phyloP scores from a whole-genome alignment of 92 coral and sea anemone species.

The Porites lobata region DNA sequence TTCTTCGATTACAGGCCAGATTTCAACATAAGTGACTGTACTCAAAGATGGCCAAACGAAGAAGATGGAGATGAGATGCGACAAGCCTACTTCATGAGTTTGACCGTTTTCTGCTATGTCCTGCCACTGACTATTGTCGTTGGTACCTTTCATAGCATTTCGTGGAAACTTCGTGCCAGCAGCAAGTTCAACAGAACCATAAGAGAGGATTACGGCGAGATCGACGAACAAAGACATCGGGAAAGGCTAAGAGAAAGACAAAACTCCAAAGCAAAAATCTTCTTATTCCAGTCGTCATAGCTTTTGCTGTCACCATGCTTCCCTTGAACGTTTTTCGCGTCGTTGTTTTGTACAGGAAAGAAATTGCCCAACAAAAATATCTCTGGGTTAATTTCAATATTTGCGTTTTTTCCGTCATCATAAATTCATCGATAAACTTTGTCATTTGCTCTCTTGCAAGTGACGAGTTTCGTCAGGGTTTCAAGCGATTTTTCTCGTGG shows the following conservation, averaged over 20 bases:
- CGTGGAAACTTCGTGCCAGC: conserved; percentile 59
- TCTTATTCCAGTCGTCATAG: conserved; percentile 71
- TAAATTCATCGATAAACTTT: conserved; percentile 63
- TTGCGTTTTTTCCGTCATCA: conserved; percentile 37
- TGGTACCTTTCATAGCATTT: conserved; percentile 56
- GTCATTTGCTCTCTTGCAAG: conserved; percentile 67
- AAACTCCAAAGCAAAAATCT: conserved; percentile 70
- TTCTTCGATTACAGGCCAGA: conserved; percentile 47
- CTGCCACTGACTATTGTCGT: conserved; percentile 67
- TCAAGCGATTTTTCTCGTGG: conserved; percentile 17
- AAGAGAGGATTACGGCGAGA: conserved; percentile 14
- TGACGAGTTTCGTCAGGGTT: conserved; percentile 58
- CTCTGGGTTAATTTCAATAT: conserved; percentile 64
- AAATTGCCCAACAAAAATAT: conserved; percentile 24
- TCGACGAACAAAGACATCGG: conserved; percentile 1
- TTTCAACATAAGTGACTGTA: conserved; percentile 31
- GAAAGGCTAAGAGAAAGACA: conserved; percentile 42
- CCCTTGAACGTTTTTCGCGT: conserved; percentile 53
- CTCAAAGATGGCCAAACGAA: conserved; percentile 74
- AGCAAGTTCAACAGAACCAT: conserved; percentile 62
- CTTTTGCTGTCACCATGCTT: conserved; percentile 68
- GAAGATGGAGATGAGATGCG: conserved; percentile 40
- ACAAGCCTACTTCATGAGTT: conserved; percentile 60
- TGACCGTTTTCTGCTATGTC: conserved; percentile 71
- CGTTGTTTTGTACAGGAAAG: conserved; percentile 30